Evolutionary conservation across 64 coral and sea anemone species (phyloP).

Genomic region (Porites lutea): DNA sequence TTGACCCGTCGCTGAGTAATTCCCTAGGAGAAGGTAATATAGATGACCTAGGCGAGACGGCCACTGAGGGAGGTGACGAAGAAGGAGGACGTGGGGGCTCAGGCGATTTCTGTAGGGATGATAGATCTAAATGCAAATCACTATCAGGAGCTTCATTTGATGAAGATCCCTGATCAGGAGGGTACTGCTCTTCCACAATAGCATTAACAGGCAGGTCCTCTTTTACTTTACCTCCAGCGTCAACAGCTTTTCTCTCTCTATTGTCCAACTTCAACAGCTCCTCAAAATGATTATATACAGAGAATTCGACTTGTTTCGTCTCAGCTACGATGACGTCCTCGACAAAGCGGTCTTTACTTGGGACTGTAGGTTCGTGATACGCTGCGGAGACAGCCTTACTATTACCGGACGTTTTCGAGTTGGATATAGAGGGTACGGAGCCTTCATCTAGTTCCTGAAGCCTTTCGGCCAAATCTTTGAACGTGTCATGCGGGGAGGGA

Average conservation of each 20-base stretch:
- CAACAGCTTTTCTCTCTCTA: background rate
- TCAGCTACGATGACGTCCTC: background rate
- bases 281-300: background rate
- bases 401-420: background rate
- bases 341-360: background rate
- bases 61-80: background rate
- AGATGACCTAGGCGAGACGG: background rate
- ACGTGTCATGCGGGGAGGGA: background rate
- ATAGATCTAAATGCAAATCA: constrained; percentile 11
- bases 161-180: background rate
- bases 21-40: constrained; percentile 8
- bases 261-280: background rate
- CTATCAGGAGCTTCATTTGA: background rate
- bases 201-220: no score
- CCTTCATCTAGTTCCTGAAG: constrained; percentile 17
- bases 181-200: background rate
- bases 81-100: constrained; percentile 8
- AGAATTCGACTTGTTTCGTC: constrained; percentile 8
- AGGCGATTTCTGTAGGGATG: background rate
- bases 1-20: constrained; percentile 24
- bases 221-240: background rate
- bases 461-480: constrained; percentile 12
- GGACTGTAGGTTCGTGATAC: background rate
- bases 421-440: background rate
- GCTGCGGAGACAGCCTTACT: background rate